Evolutionary conservation across 2,113 vertebrate genomes (phyloP), one percentile per base, ranked within the genome.

Genomic region (Oreochromis aureus): DNA sequence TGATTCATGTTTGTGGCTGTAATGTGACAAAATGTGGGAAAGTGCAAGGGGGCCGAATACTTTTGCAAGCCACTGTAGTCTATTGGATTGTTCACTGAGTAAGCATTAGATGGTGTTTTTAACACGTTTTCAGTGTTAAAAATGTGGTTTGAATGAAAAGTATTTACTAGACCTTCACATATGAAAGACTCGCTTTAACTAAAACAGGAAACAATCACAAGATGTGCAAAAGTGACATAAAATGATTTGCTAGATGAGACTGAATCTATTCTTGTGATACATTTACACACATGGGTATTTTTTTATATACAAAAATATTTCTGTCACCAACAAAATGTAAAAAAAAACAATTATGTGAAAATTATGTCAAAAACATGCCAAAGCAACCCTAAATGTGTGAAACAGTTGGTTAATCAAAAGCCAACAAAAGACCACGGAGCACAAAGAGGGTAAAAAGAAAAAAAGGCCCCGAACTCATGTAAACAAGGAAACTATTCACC

Each of bases 91-190:
- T 11, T 63, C 18, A 34, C 16, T 19, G 59, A 34, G 0, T 11
- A 63, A 34, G 30, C 30, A 6, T 63, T 34, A 63, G 59, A 36
- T 19, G 5, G 32, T 19, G 59, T 59, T 15, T 59, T 76, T n/a
- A 55, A n/a, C 24, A 55, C 11, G 32, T 39, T 27, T 34, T 32
- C 27, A 19, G 46, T 0, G 5, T 19, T 51, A 36, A 76, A 48
- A 48, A 48, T 19, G 12, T 78, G 0, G 44, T 32, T 78, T 32
- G 0, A 51, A 48, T 51, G 71, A 44, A 58, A 11, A 58, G 10
- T 59, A 30, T 58, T 51, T 48, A 78, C n/a, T 44, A 2, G 55
- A 7, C 22, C 1, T 58, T 41, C 0, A 0, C 9, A 80, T 10
- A 36, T 44, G 4, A 44, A 27, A 27, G 32, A 80, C 7, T 46